Percentiles rank a stretch among this genome's conserved stretches.
phyloP scores from a whole-genome alignment of 2,888 invertebrate genomes.

The Megaustenia siamemsis region DNA sequence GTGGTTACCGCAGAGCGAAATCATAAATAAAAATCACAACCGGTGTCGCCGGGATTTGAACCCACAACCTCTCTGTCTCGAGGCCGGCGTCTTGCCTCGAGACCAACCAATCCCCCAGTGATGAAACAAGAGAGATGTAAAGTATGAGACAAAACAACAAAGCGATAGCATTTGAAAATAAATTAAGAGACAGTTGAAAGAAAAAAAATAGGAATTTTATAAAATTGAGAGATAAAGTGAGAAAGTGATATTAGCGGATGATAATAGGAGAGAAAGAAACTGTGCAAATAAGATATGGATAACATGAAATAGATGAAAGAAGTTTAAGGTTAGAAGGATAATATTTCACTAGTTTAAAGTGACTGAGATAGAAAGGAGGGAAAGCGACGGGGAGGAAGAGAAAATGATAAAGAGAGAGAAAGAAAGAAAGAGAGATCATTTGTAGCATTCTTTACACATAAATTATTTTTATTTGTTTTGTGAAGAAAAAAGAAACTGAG shows the following conservation, averaged over 20 bases:
- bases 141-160: not conserved
- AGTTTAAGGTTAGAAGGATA: no score
- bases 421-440: not conserved
- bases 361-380: not conserved
- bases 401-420: slow-evolving; percentile 1
- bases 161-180: not conserved
- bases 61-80: no score
- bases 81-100: no score
- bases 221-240: not conserved
- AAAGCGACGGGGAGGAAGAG: not conserved
- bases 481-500: no score
- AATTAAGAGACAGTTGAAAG: not conserved
- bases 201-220: not conserved
- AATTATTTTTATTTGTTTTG: no score
- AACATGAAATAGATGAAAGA: no score
- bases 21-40: no score
- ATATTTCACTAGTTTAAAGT: no score
- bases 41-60: no score
- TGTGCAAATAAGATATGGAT: not conserved
- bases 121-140: not conserved
- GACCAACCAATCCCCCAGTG: no score
- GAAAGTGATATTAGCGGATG: not conserved
- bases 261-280: not conserved
- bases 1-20: no score
- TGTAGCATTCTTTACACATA: no score